Base-by-base conservation (phyloP, 2,797 vertebrate species). In the Manis crassicaudata region DNA sequence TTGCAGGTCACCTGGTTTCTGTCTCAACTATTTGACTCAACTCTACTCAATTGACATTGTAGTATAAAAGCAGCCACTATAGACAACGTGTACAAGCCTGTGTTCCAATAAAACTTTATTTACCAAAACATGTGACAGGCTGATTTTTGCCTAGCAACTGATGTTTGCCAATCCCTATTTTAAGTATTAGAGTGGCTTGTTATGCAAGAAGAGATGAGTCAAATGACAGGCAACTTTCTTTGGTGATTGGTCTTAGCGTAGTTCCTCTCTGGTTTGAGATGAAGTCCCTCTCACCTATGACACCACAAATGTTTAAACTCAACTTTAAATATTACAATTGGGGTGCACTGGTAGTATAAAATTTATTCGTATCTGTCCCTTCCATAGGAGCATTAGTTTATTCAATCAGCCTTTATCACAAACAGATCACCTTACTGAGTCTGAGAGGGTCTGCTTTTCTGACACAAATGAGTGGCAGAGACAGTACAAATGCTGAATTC, bases 71-170 rank as follows among this genome's bases (percentile, higher is more conserved):
- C 20, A 73, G 58, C 50, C 40, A 80, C 58, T 65, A n/a, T 2
- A 54, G 84, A 73, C 25, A 50, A 79, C 5, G 56, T 13, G 23
- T 73, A 35, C 14, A 54, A 32, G 52, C n/a, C 58, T 56, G 25
- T 67, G 67, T 62, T 89, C 72, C 60, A 70, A 84, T 79, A 80
- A 85, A 93, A 80, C 37, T 88, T 75, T 65, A 88, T 35, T 84
- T 67, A 88, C 58, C 82, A 70, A 95, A 83, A 70, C 43, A 70
- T 25, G 17, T 4, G 43, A 54, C 68, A 77, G 7, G 13, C 43
- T 88, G 68, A 43, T 46, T 89, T 75, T 67, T 67, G 60, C 32
- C 32, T 40, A 83, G 29, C 7, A 2, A 29, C 56, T 73, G 35
- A 92, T 68, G 54, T 56, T 63, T 91, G 77, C 46, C 62, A 62